Percentiles rank a stretch among this genome's conserved stretches.
Conservation (phyloP, 1,140 invertebrate species). For the Lepidurus couesii region DNA sequence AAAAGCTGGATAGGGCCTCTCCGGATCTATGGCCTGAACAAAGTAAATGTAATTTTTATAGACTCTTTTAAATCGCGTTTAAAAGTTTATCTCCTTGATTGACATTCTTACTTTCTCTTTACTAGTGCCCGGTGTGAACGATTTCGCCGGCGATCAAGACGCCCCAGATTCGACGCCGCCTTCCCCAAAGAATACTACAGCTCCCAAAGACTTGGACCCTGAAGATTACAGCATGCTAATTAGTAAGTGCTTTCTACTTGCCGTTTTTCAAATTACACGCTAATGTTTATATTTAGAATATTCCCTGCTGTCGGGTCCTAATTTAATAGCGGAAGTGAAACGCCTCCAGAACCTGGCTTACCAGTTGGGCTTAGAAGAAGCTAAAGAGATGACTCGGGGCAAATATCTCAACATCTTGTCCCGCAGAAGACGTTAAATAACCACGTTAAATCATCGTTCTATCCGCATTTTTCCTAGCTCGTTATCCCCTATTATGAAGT, state of each 20-base stretch:
- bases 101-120: conserved; percentile 36
- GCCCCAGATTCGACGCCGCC: conserved; percentile 46
- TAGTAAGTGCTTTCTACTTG: conserved; percentile 30
- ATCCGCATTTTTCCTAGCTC: background rate
- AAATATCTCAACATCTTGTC: conserved; percentile 80
- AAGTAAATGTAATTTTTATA: conserved; percentile 56
- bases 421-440: background rate
- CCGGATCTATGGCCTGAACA: conserved; percentile 91
- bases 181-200: conserved; percentile 18
- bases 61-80: conserved; percentile 26
- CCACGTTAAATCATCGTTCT: background rate
- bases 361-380: conserved; percentile 85
- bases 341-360: conserved; percentile 88
- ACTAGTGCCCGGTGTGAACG: conserved; percentile 38
- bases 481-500: background rate
- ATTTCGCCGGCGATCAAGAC: conserved; percentile 43
- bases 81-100: conserved; percentile 32
- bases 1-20: conserved; percentile 81
- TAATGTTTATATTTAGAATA: conserved; percentile 55
- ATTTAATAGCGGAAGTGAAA: conserved; percentile 83
- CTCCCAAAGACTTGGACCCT: conserved; percentile 45
- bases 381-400: conserved; percentile 91
- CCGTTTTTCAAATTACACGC: conserved; percentile 37
- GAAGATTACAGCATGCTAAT: conserved; percentile 33
- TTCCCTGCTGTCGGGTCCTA: conserved; percentile 66